phyloP scores from a whole-genome alignment of 2,113 vertebrate genomes.

The Stictonetta naevosa region DNA sequence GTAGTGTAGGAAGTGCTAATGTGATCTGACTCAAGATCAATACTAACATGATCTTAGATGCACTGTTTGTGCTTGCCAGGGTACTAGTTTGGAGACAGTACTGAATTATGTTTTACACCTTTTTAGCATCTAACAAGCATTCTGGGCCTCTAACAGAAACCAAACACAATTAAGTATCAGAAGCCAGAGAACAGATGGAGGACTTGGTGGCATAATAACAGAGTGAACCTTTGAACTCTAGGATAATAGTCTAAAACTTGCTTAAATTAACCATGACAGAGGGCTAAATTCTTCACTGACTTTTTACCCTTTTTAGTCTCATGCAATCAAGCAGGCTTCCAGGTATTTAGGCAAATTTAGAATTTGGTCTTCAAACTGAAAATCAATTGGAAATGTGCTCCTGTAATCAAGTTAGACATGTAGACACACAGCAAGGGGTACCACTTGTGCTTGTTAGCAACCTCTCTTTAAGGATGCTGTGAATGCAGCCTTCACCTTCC shows the following conservation, averaged over 20 bases:
- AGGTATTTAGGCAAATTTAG: neutral
- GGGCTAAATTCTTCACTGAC: neutral
- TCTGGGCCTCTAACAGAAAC: slow-evolving; percentile 34
- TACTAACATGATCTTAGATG: slow-evolving; percentile 71
- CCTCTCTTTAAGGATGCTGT: accelerated
- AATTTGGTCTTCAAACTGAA: neutral
- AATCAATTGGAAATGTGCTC: neutral
- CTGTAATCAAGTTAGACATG: neutral
- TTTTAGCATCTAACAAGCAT: slow-evolving; percentile 66
- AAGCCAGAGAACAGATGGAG: slow-evolving; percentile 1
- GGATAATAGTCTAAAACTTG: slow-evolving; percentile 31
- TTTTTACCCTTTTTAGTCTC: neutral
- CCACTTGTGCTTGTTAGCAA: neutral
- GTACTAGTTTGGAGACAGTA: slow-evolving; percentile 65
- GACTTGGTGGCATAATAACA: slow-evolving; percentile 19
- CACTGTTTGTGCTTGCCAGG: slow-evolving; percentile 61
- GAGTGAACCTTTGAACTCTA: neutral
- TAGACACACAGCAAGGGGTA: neutral
- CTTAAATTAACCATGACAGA: slow-evolving; percentile 36
- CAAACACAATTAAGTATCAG: slow-evolving; percentile 55
- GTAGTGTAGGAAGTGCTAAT: slow-evolving; percentile 54
- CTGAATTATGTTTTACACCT: slow-evolving; percentile 70
- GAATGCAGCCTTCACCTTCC: neutral
- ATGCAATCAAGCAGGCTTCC: neutral
- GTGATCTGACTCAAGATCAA: slow-evolving; percentile 71